Percentiles rank a stretch among this genome's conserved stretches.
These are phyloP conservation scores for Erythrolamprus reginae DNA, from an alignment of 2,113 vertebrate species.

Conservation along the genomic window DNA sequence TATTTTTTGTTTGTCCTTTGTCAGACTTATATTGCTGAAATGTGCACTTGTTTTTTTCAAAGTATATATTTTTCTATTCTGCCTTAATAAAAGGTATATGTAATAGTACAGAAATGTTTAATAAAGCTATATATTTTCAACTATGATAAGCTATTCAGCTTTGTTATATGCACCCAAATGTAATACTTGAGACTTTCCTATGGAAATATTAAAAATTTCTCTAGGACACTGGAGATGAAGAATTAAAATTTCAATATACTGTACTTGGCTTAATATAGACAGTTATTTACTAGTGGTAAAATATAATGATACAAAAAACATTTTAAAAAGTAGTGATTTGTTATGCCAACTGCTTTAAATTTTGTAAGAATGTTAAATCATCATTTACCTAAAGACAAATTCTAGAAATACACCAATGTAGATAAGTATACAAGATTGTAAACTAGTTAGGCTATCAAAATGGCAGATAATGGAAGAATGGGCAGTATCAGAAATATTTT, in stretches of 20 bases:
- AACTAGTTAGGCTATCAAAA: background rate
- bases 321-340: background rate
- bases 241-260: background rate
- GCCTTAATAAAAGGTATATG: background rate
- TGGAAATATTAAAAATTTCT: background rate
- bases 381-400: background rate
- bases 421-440: background rate
- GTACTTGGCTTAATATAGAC: background rate
- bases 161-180: background rate
- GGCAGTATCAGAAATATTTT: background rate
- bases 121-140: background rate
- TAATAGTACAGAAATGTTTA: background rate
- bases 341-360: background rate
- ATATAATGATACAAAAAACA: background rate
- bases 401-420: background rate
- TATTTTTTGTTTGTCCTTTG: background rate
- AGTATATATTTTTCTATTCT: background rate
- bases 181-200: background rate
- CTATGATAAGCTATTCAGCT: background rate
- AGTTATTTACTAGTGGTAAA: background rate
- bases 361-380: background rate
- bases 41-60: background rate
- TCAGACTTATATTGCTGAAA: background rate
- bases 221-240: background rate
- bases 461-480: background rate